Evolutionary conservation across 2,797 vertebrate species (phyloP).

Genomic region (Cygnus olor): DNA sequence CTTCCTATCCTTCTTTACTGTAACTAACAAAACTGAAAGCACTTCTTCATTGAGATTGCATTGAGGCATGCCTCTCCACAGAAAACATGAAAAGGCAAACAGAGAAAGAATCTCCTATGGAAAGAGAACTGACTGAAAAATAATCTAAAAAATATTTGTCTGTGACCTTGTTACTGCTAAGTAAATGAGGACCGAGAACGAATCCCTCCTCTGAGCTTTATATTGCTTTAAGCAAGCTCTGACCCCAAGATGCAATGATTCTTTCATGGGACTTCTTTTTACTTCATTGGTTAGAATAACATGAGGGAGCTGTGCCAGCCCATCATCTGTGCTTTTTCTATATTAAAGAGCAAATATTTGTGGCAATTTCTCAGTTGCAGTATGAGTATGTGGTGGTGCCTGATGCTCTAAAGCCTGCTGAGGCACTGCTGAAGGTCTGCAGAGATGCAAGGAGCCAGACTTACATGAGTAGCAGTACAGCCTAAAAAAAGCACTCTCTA

Average conservation of each 20-base stretch:
- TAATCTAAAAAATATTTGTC: background rate
- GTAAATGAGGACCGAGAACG: background rate
- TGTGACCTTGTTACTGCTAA: background rate
- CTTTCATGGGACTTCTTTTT: background rate
- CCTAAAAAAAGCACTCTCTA: background rate
- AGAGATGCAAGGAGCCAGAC: background rate
- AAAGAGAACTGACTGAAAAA: background rate
- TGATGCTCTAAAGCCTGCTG: background rate
- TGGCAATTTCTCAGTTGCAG: background rate
- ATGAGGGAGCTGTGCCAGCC: background rate
- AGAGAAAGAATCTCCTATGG: background rate
- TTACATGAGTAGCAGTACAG: background rate
- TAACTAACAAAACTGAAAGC: background rate
- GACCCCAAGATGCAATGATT: background rate
- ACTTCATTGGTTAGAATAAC: background rate
- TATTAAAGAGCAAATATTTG: background rate
- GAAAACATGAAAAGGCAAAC: background rate
- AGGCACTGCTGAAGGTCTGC: background rate
- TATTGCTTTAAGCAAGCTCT: background rate
- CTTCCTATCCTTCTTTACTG: background rate
- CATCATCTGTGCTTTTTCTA: background rate
- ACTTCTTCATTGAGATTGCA: background rate
- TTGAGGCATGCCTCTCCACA: background rate
- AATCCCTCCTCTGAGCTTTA: background rate
- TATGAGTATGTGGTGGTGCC: background rate